A percentile compares a stretch with the other conserved stretches of the same genome.
phyloP scores from a whole-genome alignment of 2,888 invertebrate genomes.

The Spodoptera exigua region DNA sequence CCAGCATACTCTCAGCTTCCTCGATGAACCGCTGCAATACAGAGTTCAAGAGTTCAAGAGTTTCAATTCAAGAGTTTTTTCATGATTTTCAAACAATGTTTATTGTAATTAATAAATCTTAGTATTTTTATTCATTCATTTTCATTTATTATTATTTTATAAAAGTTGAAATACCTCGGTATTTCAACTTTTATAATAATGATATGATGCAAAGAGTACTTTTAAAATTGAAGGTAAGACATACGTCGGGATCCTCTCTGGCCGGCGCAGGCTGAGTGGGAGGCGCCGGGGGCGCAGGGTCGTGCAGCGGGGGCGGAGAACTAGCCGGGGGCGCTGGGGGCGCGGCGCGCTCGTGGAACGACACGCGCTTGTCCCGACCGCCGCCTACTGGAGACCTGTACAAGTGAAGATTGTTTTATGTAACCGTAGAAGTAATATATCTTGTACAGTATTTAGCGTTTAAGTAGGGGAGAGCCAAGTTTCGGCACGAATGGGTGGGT shows the following conservation, averaged over 20 bases:
- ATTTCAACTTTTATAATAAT: too few relatives aligned
- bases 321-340: constrained; percentile 48
- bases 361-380: constrained; percentile 91
- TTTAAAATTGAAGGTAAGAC: constrained; percentile 65
- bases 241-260: constrained; percentile 95
- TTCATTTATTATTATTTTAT: too few relatives aligned
- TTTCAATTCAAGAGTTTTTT: too few relatives aligned
- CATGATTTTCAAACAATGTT: too few relatives aligned
- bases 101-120: too few relatives aligned
- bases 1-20: constrained; percentile 94
- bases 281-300: constrained; percentile 60
- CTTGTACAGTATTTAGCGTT: too few relatives aligned
- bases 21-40: constrained; percentile 40
- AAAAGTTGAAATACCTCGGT: too few relatives aligned
- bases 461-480: too few relatives aligned
- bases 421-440: too few relatives aligned
- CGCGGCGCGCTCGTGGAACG: constrained; percentile 92
- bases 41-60: too few relatives aligned
- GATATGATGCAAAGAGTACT: too few relatives aligned
- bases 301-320: constrained; percentile 67
- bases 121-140: not conserved
- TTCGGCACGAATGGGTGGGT: too few relatives aligned
- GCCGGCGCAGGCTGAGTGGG: constrained; percentile 45
- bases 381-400: constrained; percentile 73
- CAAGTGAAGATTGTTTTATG: not conserved